Evolutionary conservation across 2,888 invertebrate genomes (phyloP).

Genomic region (Heteropelma amictum): DNA sequence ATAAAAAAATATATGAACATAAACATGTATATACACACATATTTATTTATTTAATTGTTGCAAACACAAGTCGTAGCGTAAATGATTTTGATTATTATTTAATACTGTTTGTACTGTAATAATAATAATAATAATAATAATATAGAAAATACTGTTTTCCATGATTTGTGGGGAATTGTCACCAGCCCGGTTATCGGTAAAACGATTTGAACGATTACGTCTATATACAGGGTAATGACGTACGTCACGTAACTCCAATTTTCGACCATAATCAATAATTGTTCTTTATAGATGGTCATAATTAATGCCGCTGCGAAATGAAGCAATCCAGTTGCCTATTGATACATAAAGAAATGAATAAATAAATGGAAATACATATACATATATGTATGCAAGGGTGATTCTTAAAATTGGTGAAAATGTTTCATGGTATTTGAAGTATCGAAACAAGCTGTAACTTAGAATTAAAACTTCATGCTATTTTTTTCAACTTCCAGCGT

Average conservation of each 20-base stretch:
- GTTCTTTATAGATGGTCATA: slow-evolving; percentile 47
- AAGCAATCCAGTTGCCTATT: slow-evolving; percentile 53
- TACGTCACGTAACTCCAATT: slow-evolving; percentile 39
- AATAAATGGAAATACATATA: background rate
- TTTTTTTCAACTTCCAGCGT: too few species aligned
- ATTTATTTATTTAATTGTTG: background rate
- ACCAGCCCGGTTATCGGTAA: slow-evolving; percentile 46
- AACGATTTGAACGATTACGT: slow-evolving; percentile 42
- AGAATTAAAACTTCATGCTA: too few species aligned
- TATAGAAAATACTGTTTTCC: slow-evolving; percentile 37
- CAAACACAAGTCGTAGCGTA: background rate
- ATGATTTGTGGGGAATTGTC: slow-evolving; percentile 16
- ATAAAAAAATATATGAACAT: background rate
- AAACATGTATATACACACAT: too few species aligned
- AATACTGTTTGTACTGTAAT: too few species aligned
- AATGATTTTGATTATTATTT: background rate
- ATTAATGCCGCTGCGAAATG: slow-evolving; percentile 48
- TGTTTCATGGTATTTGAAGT: too few species aligned
- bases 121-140: too few species aligned
- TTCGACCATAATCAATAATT: slow-evolving; percentile 44
- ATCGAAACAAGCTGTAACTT: too few species aligned
- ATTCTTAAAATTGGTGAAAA: background rate
- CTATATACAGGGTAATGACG: slow-evolving; percentile 35
- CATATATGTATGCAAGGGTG: background rate
- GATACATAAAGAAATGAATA: background rate